phyloP scores from a whole-genome alignment of 2,797 vertebrate genomes.

The Macropodus opercularis region DNA sequence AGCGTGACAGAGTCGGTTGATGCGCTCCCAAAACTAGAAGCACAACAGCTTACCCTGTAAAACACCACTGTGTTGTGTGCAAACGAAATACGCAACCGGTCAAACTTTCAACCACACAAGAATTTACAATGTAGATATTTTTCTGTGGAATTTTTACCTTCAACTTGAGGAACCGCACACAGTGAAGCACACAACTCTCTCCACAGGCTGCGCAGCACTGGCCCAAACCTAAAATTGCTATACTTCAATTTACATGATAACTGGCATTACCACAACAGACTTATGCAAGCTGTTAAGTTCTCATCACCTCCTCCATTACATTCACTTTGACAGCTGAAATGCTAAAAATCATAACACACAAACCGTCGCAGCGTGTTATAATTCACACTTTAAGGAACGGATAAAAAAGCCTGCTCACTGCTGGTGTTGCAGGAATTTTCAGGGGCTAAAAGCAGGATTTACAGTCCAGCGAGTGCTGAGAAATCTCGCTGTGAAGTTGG shows the following conservation, averaged over 20 bases:
- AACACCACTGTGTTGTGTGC: not conserved
- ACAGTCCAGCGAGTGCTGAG: not conserved
- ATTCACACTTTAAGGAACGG: not conserved
- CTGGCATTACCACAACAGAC: not conserved
- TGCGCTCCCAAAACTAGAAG: conserved; percentile 26
- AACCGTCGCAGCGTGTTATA: not conserved
- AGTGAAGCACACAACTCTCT: not conserved
- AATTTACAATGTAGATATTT: too few species aligned
- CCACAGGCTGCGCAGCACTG: not conserved
- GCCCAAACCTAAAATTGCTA: not conserved
- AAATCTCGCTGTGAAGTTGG: not conserved
- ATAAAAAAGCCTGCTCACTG: not conserved
- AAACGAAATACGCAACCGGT: too few species aligned
- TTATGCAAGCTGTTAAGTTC: not conserved
- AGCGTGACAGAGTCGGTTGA: conserved; percentile 36
- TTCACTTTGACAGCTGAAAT: not conserved
- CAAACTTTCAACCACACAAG: not conserved
- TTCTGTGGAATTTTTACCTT: too few species aligned
- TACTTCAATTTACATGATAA: not conserved
- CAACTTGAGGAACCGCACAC: too few species aligned
- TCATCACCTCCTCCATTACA: not conserved
- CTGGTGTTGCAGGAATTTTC: not conserved
- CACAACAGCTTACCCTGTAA: not conserved
- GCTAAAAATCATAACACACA: not conserved
- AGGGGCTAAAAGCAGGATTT: not conserved